phyloP scores from a whole-genome alignment of 2,113 vertebrate species.

The Oceanodroma tethys region DNA sequence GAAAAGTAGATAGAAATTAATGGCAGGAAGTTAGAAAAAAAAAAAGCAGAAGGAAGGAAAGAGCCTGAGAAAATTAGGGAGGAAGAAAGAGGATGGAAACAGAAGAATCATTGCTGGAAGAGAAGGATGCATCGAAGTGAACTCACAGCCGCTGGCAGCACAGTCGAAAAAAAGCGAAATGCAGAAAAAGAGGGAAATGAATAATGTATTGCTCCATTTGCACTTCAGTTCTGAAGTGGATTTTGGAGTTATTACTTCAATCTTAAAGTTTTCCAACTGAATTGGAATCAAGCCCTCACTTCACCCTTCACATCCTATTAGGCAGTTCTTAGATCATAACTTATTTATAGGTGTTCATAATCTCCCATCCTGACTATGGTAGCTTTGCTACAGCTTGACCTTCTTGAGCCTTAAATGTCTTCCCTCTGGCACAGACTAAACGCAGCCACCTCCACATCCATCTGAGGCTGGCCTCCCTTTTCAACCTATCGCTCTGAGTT shows the following conservation, averaged over 20 bases:
- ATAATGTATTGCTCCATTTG: conserved; percentile 23
- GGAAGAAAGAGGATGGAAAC: background rate
- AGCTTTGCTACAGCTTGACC: background rate
- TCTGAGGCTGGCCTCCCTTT: background rate
- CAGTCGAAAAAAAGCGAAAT: background rate
- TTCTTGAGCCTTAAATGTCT: background rate
- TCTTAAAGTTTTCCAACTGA: conserved; percentile 30
- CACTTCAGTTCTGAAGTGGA: background rate
- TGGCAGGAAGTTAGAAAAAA: background rate
- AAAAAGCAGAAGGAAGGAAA: background rate
- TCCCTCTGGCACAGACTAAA: background rate
- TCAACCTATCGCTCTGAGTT: background rate
- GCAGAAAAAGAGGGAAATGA: conserved; percentile 3
- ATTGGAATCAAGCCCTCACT: conserved; percentile 8
- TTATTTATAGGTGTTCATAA: background rate
- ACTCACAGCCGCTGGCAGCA: background rate
- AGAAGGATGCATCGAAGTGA: background rate
- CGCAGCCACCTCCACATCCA: background rate
- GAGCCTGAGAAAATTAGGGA: background rate
- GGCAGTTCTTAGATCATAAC: background rate
- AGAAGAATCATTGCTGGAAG: background rate
- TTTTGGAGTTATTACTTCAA: conserved; percentile 11
- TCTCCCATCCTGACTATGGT: background rate
- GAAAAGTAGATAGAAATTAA: background rate
- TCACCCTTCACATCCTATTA: conserved; percentile 43